Base-by-base conservation (phyloP, 2,797 vertebrate species). In the Kryptolebias ocellatus region DNA sequence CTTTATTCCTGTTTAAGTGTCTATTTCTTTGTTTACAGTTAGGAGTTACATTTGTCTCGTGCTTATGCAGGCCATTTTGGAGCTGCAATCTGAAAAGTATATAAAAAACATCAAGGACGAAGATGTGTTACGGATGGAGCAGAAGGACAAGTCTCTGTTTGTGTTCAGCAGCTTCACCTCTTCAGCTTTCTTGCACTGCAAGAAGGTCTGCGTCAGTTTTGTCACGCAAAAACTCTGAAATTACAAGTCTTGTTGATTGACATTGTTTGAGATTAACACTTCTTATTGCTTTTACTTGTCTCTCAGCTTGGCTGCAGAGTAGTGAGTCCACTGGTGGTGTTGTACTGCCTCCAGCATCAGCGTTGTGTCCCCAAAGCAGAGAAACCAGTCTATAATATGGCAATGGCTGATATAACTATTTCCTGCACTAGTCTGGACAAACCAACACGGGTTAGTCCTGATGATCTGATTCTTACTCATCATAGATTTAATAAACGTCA, bases 381-480 rank as follows among this genome's bases (percentile, higher is more conserved):
- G 73, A 83, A 90, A 62, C 98, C 98, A 0, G 95, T 99, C 53
- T 96, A 95, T 76, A 99, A 93, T 86, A 98, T 99, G 98, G 92
- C 96, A 50, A 96, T 99, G 97, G 96, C 95, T 2, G 95, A 96
- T 31, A 76, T 99, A 61, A 96, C 92, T 0, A 57, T 98, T 72
- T 98, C 96, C 64, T 99, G 98, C 83, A 99, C 98, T 72, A 98
- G 94, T 76, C 90, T 99, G 66, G 96, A 97, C 12, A 99, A 97
- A 89, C 92, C 94, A 4, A 79, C 90, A 58, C 93, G 98, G 94
- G 98, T 99, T 20, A 24, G 77, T 83, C 63, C 8, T 72, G 4
- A 27, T 60, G 7, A 2, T 50, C 15, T 37, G 9, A 20, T 53
- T 12, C 17, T 54, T 53, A 34, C 34, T 34, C 1, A 34, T 34